Conservation (phyloP, 2,113 vertebrate species). For the Lethenteron camtschaticum region DNA sequence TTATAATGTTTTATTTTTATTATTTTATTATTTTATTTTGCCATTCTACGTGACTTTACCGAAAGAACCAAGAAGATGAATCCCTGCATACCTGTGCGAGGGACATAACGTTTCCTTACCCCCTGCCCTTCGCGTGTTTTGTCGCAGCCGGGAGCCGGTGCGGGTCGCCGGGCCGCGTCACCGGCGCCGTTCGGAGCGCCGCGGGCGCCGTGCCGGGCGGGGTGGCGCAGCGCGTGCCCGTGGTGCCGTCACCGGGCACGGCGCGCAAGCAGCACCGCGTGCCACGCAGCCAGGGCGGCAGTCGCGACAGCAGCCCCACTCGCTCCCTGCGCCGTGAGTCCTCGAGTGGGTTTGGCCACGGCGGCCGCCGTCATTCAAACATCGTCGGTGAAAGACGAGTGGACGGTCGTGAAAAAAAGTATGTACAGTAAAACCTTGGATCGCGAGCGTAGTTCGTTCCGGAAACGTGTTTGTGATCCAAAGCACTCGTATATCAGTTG, state of each 20-base stretch:
- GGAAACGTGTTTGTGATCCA: too few relatives aligned
- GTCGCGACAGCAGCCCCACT: conserved; percentile 75
- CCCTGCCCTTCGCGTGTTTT: not conserved
- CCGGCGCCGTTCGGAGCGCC: conserved; percentile 50
- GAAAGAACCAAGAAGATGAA: too few relatives aligned
- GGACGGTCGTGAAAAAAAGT: too few relatives aligned
- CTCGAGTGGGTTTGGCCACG: too few relatives aligned
- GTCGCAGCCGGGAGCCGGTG: conserved; percentile 70
- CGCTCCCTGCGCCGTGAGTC: conserved; percentile 1
- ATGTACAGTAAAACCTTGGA: too few relatives aligned
- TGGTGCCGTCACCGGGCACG: not conserved
- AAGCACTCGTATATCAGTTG: too few relatives aligned
- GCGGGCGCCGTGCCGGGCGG: conserved; percentile 28
- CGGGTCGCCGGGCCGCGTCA: conserved; percentile 69
- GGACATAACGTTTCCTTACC: not conserved
- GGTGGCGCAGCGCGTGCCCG: conserved; percentile 24
- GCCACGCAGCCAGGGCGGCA: conserved; percentile 88
- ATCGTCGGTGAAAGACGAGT: too few relatives aligned
- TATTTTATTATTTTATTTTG: too few relatives aligned
- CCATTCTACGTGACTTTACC: too few relatives aligned
- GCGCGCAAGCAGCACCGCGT: conserved; percentile 13
- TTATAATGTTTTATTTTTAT: too few relatives aligned
- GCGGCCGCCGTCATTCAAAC: too few relatives aligned
- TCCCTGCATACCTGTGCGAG: not conserved
- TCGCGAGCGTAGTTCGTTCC: too few relatives aligned